Evolutionary conservation across 1,140 invertebrate genomes (phyloP).

Genomic region (Nymphalis io): DNA sequence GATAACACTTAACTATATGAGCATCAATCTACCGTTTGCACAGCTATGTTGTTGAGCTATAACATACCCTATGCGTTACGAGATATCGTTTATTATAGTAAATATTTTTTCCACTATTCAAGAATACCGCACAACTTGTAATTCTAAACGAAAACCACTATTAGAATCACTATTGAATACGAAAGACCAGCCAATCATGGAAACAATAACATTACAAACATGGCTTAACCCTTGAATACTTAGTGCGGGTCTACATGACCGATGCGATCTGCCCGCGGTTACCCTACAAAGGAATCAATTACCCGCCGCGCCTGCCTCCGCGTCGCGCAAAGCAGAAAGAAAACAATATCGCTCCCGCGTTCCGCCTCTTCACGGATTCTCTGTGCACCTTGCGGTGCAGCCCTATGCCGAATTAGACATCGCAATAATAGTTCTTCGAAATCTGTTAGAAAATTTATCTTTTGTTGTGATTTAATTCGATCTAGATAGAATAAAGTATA

Average conservation of each 20-base stretch:
- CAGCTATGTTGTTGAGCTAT: too few species aligned
- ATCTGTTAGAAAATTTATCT: not conserved
- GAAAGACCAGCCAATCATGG: not conserved
- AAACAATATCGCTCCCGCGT: constrained; percentile 61
- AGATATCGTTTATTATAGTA: too few species aligned
- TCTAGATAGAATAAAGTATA: too few species aligned
- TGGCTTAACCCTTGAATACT: constrained; percentile 23
- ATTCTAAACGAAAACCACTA: too few species aligned
- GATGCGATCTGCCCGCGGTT: constrained; percentile 63
- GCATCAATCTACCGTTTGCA: too few species aligned
- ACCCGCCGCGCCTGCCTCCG: constrained; percentile 37
- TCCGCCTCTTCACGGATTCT: constrained; percentile 55
- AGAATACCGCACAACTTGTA: too few species aligned
- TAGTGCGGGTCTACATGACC: constrained; percentile 32
- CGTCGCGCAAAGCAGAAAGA: constrained; percentile 50
- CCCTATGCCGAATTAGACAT: constrained; percentile 31
- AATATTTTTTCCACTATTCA: too few species aligned
- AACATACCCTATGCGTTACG: too few species aligned
- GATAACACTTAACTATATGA: too few species aligned
- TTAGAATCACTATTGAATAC: too few species aligned
- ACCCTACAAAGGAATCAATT: constrained; percentile 69
- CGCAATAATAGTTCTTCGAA: not conserved
- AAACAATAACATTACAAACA: constrained; percentile 5
- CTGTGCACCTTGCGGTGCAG: constrained; percentile 49
- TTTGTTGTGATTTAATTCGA: too few species aligned